A percentile compares a stretch with the other conserved stretches of the same genome.
Conservation (phyloP, 2,888 invertebrate species). For the Apotomis capreana region DNA sequence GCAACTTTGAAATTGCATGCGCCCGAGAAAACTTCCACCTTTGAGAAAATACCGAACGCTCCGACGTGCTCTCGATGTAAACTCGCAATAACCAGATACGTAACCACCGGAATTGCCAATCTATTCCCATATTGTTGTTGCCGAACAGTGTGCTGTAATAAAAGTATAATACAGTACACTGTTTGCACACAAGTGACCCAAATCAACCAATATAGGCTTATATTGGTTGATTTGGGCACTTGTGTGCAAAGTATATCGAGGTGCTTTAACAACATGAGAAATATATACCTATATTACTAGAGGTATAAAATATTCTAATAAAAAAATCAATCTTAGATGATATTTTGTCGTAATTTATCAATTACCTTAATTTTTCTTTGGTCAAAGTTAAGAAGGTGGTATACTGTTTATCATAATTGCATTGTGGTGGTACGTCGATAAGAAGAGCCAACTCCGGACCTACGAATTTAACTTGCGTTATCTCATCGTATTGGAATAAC, state of each 20-base stretch:
- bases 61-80: slow-evolving; percentile 68
- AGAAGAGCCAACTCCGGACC: slow-evolving; percentile 26
- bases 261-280: too few species aligned
- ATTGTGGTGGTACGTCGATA: slow-evolving; percentile 28
- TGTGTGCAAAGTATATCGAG: not conserved
- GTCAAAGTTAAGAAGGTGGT: not conserved
- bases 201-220: not conserved
- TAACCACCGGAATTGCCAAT: slow-evolving; percentile 68
- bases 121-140: slow-evolving; percentile 60
- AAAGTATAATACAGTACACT: slow-evolving; percentile 18
- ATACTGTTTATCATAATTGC: slow-evolving; percentile 9
- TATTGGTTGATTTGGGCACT: too few species aligned
- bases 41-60: slow-evolving; percentile 73
- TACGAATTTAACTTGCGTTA: slow-evolving; percentile 26
- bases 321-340: not conserved
- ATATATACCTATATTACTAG: not conserved
- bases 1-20: slow-evolving; percentile 75
- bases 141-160: slow-evolving; percentile 24
- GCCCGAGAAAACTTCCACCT: slow-evolving; percentile 74
- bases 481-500: slow-evolving; percentile 14
- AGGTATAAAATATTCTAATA: too few species aligned
- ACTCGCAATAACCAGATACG: slow-evolving; percentile 69
- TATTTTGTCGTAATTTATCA: not conserved
- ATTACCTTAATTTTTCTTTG: too few species aligned
- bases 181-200: not conserved